Conservation (phyloP, 2,113 vertebrate genomes). For the Scomber colias region DNA sequence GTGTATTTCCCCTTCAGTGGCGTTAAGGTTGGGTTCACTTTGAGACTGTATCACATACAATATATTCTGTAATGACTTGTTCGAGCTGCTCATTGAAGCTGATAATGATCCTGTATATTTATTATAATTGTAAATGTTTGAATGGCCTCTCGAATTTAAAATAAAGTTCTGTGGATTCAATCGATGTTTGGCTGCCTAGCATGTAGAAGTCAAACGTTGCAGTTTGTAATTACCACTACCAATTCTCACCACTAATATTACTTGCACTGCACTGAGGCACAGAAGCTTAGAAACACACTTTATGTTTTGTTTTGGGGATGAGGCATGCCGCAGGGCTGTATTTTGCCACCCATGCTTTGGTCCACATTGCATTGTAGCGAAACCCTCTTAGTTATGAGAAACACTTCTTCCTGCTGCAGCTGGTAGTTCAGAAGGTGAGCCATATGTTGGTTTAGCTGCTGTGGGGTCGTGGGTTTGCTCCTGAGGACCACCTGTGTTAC, state of each 20-base stretch:
- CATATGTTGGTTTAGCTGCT: constrained; percentile 46
- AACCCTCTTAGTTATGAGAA: not conserved
- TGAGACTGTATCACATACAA: no score
- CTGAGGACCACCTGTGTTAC: constrained; percentile 21
- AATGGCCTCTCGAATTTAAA: not conserved
- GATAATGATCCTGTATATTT: not conserved
- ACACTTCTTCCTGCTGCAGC: constrained; percentile 29
- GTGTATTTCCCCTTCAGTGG: no score
- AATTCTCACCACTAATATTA: not conserved
- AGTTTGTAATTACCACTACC: no score
- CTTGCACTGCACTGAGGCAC: not conserved
- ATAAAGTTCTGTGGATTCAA: not conserved
- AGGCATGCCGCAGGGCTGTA: not conserved
- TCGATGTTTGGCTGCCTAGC: not conserved
- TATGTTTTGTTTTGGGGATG: not conserved
- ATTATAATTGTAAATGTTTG: no score
- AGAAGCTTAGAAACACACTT: not conserved
- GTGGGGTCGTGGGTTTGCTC: not conserved
- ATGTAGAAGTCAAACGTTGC: no score
- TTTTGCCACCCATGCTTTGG: not conserved
- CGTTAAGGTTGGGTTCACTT: no score
- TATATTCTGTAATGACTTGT: no score
- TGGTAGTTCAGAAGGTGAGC: constrained; percentile 19
- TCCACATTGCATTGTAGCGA: not conserved
- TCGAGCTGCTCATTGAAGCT: not conserved